A percentile compares a stretch with the other conserved stretches of the same genome.
phyloP scores from a whole-genome alignment of 2,797 vertebrate genomes.

The Columba guinea region DNA sequence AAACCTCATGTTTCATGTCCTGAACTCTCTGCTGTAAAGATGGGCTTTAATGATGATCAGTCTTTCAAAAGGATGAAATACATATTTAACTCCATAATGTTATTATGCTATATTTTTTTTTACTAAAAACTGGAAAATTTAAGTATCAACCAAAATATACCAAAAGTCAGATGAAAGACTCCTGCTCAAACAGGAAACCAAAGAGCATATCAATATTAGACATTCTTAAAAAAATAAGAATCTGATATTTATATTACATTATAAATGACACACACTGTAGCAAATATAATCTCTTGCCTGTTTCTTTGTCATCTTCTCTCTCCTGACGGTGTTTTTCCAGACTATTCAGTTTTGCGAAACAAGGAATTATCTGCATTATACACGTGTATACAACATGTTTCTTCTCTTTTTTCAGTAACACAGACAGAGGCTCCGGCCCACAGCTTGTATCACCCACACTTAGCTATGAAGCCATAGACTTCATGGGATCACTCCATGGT shows the following conservation, averaged over 20 bases:
- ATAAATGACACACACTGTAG: not conserved
- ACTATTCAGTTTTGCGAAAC: not conserved
- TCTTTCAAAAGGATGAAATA: not conserved
- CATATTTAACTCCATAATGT: not conserved
- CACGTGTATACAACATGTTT: not conserved
- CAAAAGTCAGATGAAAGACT: not conserved
- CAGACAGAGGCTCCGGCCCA: not conserved
- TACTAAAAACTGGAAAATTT: not conserved
- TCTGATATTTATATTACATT: not conserved
- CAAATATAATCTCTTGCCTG: not conserved
- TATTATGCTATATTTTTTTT: too few species aligned
- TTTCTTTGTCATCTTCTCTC: not conserved
- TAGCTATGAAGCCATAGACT: not conserved
- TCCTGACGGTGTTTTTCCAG: not conserved
- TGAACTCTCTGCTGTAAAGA: constrained; percentile 11
- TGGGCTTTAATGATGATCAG: constrained; percentile 27
- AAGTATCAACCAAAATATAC: not conserved
- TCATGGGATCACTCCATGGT: not conserved
- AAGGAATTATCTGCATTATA: not conserved
- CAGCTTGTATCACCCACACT: not conserved
- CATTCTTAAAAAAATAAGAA: not conserved
- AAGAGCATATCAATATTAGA: not conserved
- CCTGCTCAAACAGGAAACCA: not conserved
- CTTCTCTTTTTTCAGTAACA: not conserved
- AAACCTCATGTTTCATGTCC: constrained; percentile 30